Base-by-base conservation (phyloP, 2,113 vertebrate genomes). In the Anas platyrhynchos region DNA sequence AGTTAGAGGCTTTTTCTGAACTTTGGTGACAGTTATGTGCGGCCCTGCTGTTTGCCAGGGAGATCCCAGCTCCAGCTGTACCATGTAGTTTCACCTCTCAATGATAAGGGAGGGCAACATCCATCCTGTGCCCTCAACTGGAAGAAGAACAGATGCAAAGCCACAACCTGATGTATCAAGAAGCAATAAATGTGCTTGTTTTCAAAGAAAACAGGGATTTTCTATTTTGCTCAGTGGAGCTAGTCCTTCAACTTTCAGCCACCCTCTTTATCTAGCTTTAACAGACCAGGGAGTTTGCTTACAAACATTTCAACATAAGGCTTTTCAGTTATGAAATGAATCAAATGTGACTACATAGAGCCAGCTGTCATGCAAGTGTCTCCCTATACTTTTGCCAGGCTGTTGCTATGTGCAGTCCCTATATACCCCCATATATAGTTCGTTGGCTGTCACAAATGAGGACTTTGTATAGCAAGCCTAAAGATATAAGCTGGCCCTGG, bases 241-340 rank as follows among this genome's bases (percentile, higher is more conserved):
- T 58, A 44, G 21, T 91, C 63, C 62, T 86, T 78, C 62, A 91
- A 73, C 43, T 93, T 69, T 54, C 69, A 73, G 56, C 34, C 83
- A 55, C 67, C 82, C 12, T 43, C 74, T 93, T 82, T 86, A 79
- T 84, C 72, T 38, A 78, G 16, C 13, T 91, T 72, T 90, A 86
- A 73, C 38, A 91, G 78, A 83, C 77, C 58, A 72, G 18, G 31
- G 54, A 92, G 69, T 90, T 84, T 91, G 88, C 83, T 96, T 96
- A 93, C 83, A 97, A 94, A 94, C 91, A 96, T 96, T 93, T 94
- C 72, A 94, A 93, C 78, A 78, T 78, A 94, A 89, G 92, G 66
- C 36, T 96, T 96, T 96, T 92, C 83, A 84, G 80, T 93, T 96
- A 95, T 73, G 90, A 88, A 92, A 84, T 96, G 79, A 92, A 66